Percentiles rank a stretch among this genome's conserved stretches.
phyloP scores from a whole-genome alignment of 2,113 vertebrate species.

The Menidia beryllina region DNA sequence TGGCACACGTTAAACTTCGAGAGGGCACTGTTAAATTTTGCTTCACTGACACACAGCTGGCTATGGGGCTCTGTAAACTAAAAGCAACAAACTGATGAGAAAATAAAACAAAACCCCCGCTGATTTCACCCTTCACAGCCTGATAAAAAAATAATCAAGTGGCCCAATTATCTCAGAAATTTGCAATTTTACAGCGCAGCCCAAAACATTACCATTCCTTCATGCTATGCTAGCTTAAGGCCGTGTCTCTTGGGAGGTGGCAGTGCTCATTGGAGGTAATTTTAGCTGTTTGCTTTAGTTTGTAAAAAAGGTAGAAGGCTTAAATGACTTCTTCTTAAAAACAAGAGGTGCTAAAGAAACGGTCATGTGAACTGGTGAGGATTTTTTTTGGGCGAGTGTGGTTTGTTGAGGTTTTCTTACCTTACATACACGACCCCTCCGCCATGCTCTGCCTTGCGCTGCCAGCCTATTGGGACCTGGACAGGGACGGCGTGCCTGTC shows the following conservation, averaged over 20 bases:
- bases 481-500: slow-evolving; percentile 88
- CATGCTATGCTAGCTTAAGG: background rate
- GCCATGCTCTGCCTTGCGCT: slow-evolving; percentile 89
- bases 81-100: background rate
- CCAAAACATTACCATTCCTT: background rate
- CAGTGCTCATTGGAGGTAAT: background rate
- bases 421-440: slow-evolving; percentile 94
- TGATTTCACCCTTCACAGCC: background rate
- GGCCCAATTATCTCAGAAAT: background rate
- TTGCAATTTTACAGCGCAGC: background rate
- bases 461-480: slow-evolving; percentile 98
- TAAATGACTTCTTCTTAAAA: background rate
- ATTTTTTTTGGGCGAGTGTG: too few species aligned
- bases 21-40: background rate
- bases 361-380: too few species aligned
- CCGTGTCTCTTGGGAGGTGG: background rate
- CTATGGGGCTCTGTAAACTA: background rate
- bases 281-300: background rate
- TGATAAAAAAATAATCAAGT: background rate
- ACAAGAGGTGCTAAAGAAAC: background rate
- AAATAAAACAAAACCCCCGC: background rate
- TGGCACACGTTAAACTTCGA: background rate
- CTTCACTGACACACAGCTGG: background rate
- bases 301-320: background rate
- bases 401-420: slow-evolving; percentile 74